Conservation (phyloP, 2,113 vertebrate genomes). For the Archilochus colubris region DNA sequence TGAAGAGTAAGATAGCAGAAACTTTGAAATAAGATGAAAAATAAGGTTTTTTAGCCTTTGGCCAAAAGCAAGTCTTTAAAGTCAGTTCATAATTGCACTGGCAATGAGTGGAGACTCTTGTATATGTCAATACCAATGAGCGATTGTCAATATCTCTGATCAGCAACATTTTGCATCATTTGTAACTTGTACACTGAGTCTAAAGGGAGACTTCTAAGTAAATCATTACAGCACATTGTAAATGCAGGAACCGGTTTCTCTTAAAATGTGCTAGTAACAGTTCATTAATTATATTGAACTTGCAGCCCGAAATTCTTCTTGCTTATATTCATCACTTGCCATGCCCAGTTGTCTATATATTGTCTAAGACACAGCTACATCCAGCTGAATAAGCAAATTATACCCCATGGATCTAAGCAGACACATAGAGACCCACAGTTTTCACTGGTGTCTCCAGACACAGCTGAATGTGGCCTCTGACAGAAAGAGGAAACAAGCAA, state of each 20-base stretch:
- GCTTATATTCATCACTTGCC: conserved; percentile 62
- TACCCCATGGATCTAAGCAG: neutral
- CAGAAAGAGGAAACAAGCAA: conserved; percentile 22
- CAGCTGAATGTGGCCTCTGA: neutral
- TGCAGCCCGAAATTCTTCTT: conserved; percentile 42
- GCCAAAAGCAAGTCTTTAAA: conserved; percentile 47
- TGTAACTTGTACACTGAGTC: conserved; percentile 59
- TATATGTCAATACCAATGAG: conserved; percentile 68
- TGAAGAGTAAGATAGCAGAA: neutral
- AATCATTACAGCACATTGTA: conserved; percentile 71
- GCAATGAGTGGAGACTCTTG: conserved; percentile 27
- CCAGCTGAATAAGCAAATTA: conserved; percentile 46
- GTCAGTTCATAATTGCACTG: conserved; percentile 59
- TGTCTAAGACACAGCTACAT: conserved; percentile 43
- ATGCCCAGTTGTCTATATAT: conserved; percentile 43
- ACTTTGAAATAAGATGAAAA: neutral
- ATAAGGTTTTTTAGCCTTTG: conserved; percentile 3
- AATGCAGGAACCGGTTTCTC: conserved; percentile 63
- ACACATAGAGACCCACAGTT: neutral
- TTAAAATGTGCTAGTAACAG: conserved; percentile 67
- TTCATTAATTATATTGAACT: conserved; percentile 75
- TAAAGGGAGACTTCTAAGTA: conserved; percentile 61
- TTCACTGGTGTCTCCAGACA: neutral
- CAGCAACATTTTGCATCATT: conserved; percentile 72
- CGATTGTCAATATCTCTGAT: conserved; percentile 69